Evolutionary conservation across 2,888 invertebrate species (phyloP), one percentile per base, ranked within the genome.

Genomic region (Pristionchus maxplancki): DNA sequence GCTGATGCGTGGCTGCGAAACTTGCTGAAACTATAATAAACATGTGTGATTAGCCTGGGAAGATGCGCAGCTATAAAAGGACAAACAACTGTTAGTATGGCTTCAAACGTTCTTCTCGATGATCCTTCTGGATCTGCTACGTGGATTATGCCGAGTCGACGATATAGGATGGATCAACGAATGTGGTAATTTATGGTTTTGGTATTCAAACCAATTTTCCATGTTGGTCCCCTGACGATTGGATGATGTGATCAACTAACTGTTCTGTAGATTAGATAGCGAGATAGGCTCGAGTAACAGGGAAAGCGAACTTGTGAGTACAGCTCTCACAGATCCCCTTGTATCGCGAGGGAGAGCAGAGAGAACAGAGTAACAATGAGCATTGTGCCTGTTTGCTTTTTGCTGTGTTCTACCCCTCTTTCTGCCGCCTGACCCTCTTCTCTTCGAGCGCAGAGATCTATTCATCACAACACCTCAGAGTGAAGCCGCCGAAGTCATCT

Each of bases 331-430:
- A 71, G 20, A 71, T 71, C 37, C 44, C 40, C n/a, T n/a, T 24
- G 44, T n/a, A 44, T 3, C n/a, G 31, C 24, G 31, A 58, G 83
- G 44, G 83, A 83, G 83, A 58, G 83, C 13, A 83, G 53, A 82
- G 83, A 37, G 31, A 24, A 2, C 34, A 58, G 53, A 58, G 83
- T 53, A 58, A 83, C 83, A 50, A 58, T 83, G 83, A 83, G 34
- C 83, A 83, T 34, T 58, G 44, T 78, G 78, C 44, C n/a, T n/a
- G n/a, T n/a, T 78, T 44, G n/a, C n/a, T 83, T 53, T 34, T 83
- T 50, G 31, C 34, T 53, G 83, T 34, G 53, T 48, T 34, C 71
- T 71, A 37, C 37, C 71, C 20, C 71, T 20, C 71, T 37, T 71
- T 37, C 24, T 24, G 71, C 34, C 64, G 64, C 64, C 64, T 64